Evolutionary conservation across 2,797 vertebrate genomes (phyloP).

Genomic region (Columba guinea): DNA sequence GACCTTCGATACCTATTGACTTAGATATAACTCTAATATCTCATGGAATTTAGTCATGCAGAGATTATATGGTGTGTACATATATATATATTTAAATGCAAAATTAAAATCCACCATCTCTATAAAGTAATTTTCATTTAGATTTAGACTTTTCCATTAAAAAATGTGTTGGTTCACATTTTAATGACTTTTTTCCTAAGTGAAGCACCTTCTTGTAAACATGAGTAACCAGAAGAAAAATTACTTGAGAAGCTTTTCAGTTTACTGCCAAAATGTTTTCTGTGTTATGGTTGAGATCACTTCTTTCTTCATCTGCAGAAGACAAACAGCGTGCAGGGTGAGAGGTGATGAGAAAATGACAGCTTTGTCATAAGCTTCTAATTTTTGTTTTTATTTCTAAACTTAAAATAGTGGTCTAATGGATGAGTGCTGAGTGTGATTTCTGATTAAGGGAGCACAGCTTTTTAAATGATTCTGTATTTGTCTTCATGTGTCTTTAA

Average conservation of each 20-base stretch:
- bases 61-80: neutral
- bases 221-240: neutral
- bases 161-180: neutral
- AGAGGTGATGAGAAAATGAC: neutral
- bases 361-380: neutral
- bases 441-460: neutral
- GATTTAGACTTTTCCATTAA: neutral
- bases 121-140: neutral
- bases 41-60: neutral
- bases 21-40: neutral
- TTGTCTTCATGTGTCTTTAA: neutral
- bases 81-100: neutral
- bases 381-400: neutral
- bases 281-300: neutral
- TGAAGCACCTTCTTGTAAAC: neutral
- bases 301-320: neutral
- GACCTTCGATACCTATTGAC: neutral
- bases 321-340: neutral
- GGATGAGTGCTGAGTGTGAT: neutral
- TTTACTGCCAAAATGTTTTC: neutral
- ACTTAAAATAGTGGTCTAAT: neutral
- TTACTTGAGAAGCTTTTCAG: neutral
- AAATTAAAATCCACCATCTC: neutral
- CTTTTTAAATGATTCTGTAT: neutral
- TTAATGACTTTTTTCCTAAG: neutral